Conservation (phyloP, 1,140 invertebrate species). For the Drosophila littoralis region DNA sequence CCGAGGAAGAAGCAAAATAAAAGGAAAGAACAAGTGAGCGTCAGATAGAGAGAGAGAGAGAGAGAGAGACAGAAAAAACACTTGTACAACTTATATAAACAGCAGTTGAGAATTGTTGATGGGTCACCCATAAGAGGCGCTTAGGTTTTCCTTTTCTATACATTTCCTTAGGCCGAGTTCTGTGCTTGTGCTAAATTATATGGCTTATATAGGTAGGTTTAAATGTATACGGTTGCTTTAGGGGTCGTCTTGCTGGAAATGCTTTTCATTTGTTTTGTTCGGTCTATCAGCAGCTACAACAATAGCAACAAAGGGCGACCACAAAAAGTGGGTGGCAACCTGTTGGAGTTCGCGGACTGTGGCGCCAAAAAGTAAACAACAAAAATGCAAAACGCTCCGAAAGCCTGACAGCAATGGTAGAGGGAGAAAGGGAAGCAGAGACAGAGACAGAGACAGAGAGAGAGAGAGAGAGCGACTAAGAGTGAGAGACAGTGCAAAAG, state of each 20-base stretch:
- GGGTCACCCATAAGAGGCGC: constrained; percentile 16
- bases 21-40: neutral
- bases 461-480: neutral
- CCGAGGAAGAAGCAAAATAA: neutral
- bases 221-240: constrained; percentile 22
- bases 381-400: constrained; percentile 42
- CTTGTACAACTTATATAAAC: constrained; percentile 76
- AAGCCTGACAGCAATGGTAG: constrained; percentile 10
- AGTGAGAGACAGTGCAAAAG: too few relatives aligned
- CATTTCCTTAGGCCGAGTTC: constrained; percentile 18
- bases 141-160: constrained; percentile 38
- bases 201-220: constrained; percentile 17
- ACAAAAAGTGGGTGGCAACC: constrained; percentile 66
- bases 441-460: neutral
- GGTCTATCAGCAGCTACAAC: constrained; percentile 33
- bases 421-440: neutral
- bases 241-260: constrained; percentile 50
- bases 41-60: neutral
- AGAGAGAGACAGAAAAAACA: constrained; percentile 43
- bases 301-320: constrained; percentile 30
- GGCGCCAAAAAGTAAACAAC: constrained; percentile 49
- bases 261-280: constrained; percentile 67
- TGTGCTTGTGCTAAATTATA: constrained; percentile 25
- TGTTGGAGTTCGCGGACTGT: constrained; percentile 62
- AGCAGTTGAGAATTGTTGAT: constrained; percentile 57